Conservation (phyloP, 2,113 vertebrate species). For the Melanostigma gelatinosum region DNA sequence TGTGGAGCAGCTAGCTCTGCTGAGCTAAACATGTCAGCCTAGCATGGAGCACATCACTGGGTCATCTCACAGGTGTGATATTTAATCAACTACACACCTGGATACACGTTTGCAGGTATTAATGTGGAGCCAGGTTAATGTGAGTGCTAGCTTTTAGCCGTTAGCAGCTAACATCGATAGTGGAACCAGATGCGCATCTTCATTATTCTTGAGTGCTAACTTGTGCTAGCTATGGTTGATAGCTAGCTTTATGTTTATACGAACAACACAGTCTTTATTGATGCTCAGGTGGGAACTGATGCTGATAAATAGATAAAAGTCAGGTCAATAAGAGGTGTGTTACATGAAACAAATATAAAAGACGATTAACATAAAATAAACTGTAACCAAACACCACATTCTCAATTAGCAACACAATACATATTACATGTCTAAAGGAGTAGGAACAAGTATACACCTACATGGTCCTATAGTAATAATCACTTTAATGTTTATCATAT, state of each 20-base stretch:
- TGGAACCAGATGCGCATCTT: neutral
- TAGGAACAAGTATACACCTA: neutral
- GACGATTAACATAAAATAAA: too few relatives aligned
- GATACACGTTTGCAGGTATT: neutral
- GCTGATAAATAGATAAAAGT: too few relatives aligned
- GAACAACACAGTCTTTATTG: neutral
- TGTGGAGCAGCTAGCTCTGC: constrained; percentile 48
- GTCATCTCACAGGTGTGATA: too few relatives aligned
- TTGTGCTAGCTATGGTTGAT: neutral
- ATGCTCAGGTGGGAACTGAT: neutral
- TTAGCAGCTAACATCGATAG: neutral
- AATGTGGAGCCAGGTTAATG: neutral
- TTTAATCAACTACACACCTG: neutral
- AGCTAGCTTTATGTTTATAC: too few relatives aligned
- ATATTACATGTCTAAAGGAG: neutral
- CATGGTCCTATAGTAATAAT: too few relatives aligned
- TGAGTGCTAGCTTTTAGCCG: constrained; percentile 25
- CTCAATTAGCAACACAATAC: neutral
- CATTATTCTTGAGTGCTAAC: neutral
- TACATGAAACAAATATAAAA: too few relatives aligned
- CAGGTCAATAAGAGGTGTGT: too few relatives aligned
- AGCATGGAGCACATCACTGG: too few relatives aligned
- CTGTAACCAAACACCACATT: neutral
- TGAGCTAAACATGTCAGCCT: constrained; percentile 26
- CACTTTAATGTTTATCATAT: too few relatives aligned